These are phyloP conservation scores for Periophthalmodon schlosseri DNA, from an alignment of 2,113 vertebrate genomes.

Conservation along the genomic window DNA sequence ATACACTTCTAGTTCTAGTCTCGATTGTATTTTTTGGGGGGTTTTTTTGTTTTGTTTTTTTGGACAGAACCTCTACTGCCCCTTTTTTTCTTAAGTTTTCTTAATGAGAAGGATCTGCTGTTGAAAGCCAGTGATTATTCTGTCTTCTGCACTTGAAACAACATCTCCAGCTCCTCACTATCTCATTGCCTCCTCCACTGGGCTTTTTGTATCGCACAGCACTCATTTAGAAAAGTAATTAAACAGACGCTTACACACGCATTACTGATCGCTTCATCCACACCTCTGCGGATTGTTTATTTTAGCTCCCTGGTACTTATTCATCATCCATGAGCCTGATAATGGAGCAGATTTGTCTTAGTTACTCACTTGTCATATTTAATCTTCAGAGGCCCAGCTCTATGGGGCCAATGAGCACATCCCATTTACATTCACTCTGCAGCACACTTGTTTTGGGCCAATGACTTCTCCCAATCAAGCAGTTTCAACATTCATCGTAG, in stretches of 20 bases:
- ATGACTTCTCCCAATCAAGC: not conserved
- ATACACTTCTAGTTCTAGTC: not conserved
- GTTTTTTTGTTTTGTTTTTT: too few relatives aligned
- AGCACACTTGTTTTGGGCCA: not conserved
- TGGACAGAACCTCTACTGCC: not conserved
- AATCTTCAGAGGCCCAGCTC: not conserved
- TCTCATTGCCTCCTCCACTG: not conserved
- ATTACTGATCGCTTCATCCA: conserved; percentile 6
- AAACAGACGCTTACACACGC: not conserved
- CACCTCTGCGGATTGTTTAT: not conserved
- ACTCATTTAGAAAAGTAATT: not conserved
- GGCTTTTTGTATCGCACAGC: not conserved
- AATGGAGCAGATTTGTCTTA: not conserved
- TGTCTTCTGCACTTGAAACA: not conserved
- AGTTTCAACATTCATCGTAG: not conserved
- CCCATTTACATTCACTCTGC: not conserved
- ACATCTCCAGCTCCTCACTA: not conserved
- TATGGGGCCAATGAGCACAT: not conserved
- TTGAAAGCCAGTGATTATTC: conserved; percentile 1
- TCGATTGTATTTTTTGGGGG: not conserved
- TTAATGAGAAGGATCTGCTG: conserved; percentile 3
- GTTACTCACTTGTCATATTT: not conserved
- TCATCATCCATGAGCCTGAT: conserved; percentile 1
- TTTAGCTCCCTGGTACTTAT: not conserved
- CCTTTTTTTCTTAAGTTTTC: not conserved